Conservation (phyloP, 2,113 vertebrate genomes). For the Pseudorhombus dupliciocellatus region DNA sequence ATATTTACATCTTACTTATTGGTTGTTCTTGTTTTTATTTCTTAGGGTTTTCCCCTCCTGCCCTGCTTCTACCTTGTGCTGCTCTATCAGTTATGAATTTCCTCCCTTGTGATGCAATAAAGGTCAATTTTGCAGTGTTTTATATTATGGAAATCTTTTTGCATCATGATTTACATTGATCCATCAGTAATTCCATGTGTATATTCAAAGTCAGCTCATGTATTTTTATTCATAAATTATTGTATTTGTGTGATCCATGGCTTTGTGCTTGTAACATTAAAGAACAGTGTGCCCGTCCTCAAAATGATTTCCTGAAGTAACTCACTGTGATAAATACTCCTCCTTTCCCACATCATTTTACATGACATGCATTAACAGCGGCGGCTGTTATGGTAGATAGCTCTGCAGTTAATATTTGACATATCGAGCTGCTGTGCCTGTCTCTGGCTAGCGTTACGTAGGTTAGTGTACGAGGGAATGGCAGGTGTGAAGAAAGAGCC, state of each 20-base stretch:
- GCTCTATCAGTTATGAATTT: neutral
- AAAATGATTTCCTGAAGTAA: conserved; percentile 4
- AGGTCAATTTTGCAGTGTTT: neutral
- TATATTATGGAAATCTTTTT: neutral
- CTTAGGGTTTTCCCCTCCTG: neutral
- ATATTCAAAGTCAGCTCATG: too few species aligned
- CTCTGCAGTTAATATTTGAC: conserved; percentile 43
- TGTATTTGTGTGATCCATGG: neutral
- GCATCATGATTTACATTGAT: too few species aligned
- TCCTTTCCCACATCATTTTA: neutral
- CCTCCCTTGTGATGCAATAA: neutral
- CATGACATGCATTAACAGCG: conserved; percentile 11
- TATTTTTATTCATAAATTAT: too few species aligned
- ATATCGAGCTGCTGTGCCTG: conserved; percentile 26
- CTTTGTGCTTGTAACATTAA: neutral
- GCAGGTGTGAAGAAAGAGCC: conserved; percentile 85
- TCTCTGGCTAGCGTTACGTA: conserved; percentile 50
- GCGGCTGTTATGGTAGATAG: conserved; percentile 15
- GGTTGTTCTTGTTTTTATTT: neutral
- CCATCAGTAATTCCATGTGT: too few species aligned
- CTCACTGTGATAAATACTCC: neutral
- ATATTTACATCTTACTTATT: too few species aligned
- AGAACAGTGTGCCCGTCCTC: neutral
- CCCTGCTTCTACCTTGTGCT: neutral
- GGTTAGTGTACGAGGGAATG: conserved; percentile 34